Conservation (phyloP, 2,113 vertebrate genomes). For the Aptenodytes forsteri region DNA sequence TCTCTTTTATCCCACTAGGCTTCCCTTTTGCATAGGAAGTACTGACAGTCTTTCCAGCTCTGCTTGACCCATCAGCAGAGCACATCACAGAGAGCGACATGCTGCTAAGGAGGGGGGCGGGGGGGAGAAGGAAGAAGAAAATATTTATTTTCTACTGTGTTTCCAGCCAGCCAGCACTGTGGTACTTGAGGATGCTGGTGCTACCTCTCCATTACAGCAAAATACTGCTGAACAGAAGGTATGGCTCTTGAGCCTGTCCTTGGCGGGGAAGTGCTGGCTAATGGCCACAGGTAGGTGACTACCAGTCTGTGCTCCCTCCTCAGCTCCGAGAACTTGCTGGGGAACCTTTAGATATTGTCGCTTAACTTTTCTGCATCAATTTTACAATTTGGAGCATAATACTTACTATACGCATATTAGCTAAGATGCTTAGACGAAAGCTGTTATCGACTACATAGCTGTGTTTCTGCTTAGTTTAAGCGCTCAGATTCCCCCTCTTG, state of each 20-base stretch:
- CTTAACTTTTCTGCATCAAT: not conserved
- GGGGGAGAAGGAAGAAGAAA: not conserved
- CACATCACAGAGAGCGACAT: not conserved
- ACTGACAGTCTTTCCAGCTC: not conserved
- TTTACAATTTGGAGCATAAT: not conserved
- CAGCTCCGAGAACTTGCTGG: not conserved
- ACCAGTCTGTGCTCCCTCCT: not conserved
- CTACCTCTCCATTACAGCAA: not conserved
- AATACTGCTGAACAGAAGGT: not conserved
- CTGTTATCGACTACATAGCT: rapidly evolving
- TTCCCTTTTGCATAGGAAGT: not conserved
- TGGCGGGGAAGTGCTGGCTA: not conserved
- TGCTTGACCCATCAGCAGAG: not conserved
- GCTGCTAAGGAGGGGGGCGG: not conserved
- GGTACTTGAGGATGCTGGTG: not conserved
- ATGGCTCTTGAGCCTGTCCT: not conserved
- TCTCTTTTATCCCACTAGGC: not conserved
- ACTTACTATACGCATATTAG: too few relatives aligned
- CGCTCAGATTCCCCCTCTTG: not conserved
- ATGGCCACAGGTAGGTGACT: not conserved
- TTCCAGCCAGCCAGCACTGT: not conserved
- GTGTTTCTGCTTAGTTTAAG: not conserved
- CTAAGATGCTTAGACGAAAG: not conserved
- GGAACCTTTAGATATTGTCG: not conserved
- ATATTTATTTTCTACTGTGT: not conserved